These are phyloP conservation scores for Myrmecophaga tridactyla DNA, from an alignment of 2,113 vertebrate genomes.

Conservation along the genomic window DNA sequence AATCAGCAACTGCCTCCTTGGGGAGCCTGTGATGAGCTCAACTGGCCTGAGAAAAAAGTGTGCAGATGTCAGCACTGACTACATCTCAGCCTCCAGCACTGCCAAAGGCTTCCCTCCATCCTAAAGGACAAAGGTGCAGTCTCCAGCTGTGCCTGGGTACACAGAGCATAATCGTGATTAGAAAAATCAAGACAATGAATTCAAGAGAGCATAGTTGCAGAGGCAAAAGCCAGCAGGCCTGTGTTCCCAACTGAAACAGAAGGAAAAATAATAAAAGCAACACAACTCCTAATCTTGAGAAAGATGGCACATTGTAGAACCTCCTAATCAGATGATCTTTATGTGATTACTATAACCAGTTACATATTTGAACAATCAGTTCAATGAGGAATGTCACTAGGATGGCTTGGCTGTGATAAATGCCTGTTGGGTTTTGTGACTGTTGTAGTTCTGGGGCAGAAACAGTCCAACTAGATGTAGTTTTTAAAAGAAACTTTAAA, in stretches of 20 bases:
- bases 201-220: not conserved
- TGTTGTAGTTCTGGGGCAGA: not conserved
- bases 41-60: slow-evolving; percentile 53
- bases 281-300: not conserved
- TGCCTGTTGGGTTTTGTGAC: not conserved
- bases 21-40: slow-evolving; percentile 70
- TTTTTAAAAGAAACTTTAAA: not conserved
- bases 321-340: not conserved
- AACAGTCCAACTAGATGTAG: not conserved
- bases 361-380: not conserved
- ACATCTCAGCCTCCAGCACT: not conserved
- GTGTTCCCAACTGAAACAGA: not conserved
- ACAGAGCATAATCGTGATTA: not conserved
- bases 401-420: not conserved
- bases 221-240: not conserved
- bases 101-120: not conserved
- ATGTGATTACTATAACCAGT: not conserved
- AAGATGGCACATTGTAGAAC: not conserved
- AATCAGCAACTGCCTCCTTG: slow-evolving; percentile 46
- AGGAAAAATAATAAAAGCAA: not conserved
- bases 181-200: not conserved
- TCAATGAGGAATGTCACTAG: not conserved
- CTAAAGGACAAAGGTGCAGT: not conserved
- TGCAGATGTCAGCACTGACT: slow-evolving; percentile 59
- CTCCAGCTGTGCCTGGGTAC: slow-evolving; percentile 33